These are phyloP conservation scores for Caprella mutica DNA, from an alignment of 2,888 invertebrate species.

Conservation along the genomic window DNA sequence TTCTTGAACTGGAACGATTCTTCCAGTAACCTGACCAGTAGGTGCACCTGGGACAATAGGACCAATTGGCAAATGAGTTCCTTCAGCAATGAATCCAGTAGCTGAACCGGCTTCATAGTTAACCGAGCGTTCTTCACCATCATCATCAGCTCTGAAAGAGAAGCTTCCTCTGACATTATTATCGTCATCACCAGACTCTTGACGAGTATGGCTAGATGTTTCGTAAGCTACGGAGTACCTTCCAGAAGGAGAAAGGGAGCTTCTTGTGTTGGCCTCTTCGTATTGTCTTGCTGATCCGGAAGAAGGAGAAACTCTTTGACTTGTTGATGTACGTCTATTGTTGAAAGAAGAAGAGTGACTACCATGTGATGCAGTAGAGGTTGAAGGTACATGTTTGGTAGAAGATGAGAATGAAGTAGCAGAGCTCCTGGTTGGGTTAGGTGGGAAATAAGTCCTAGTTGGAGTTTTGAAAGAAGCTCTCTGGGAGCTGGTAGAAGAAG, in stretches of 20 bases:
- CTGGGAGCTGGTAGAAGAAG: neutral
- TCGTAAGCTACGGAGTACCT: slow-evolving; percentile 31
- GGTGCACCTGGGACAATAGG: slow-evolving; percentile 31
- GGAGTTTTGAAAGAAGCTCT: neutral
- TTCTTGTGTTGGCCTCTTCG: slow-evolving; percentile 28
- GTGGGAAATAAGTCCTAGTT: neutral
- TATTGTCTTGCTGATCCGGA: slow-evolving; percentile 10
- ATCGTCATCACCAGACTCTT: slow-evolving; percentile 33
- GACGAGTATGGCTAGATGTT: slow-evolving; percentile 34
- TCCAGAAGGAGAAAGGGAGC: slow-evolving; percentile 15
- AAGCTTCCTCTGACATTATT: slow-evolving; percentile 34
- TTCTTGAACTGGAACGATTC: slow-evolving; percentile 25
- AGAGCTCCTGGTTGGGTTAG: neutral
- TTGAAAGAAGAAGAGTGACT: neutral
- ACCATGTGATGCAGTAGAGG: neutral
- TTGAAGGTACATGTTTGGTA: neutral
- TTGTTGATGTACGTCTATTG: too few species aligned
- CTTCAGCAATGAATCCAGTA: slow-evolving; percentile 32
- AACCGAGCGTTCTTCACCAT: slow-evolving; percentile 32
- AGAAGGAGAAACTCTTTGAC: neutral
- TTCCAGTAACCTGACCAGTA: slow-evolving; percentile 29
- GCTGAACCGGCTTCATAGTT: slow-evolving; percentile 33
- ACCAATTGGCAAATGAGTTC: slow-evolving; percentile 32
- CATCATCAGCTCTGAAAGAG: slow-evolving; percentile 35
- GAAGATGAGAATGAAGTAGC: neutral